Conservation (phyloP, 1,140 invertebrate species). For the Drosophila pachea region DNA sequence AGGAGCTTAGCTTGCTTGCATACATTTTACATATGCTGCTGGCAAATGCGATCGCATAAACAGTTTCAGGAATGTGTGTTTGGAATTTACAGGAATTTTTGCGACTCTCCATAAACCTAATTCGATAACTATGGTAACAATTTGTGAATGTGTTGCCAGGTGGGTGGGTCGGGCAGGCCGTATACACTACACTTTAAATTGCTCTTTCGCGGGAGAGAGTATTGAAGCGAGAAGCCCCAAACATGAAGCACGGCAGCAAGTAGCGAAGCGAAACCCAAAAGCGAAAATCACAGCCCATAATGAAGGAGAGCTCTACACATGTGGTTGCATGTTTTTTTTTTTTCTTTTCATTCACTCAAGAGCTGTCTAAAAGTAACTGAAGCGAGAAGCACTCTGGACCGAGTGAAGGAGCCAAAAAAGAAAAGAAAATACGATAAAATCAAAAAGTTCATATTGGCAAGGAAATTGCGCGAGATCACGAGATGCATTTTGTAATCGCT, state of each 20-base stretch:
- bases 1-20: slow-evolving; percentile 33
- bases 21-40: slow-evolving; percentile 27
- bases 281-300: neutral
- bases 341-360: neutral
- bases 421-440: neutral
- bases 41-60: slow-evolving; percentile 7
- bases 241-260: too few relatives aligned
- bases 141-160: too few relatives aligned
- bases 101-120: neutral
- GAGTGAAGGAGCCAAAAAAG: neutral
- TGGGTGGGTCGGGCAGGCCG: too few relatives aligned
- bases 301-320: neutral
- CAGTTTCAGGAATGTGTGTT: neutral
- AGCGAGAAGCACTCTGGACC: neutral
- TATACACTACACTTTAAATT: neutral
- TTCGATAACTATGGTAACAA: neutral
- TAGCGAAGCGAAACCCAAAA: slow-evolving; percentile 8
- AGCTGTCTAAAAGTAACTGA: slow-evolving; percentile 5
- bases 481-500: too few relatives aligned
- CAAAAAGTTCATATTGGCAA: too few relatives aligned
- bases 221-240: slow-evolving; percentile 3
- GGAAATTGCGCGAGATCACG: neutral
- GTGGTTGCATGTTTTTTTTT: neutral
- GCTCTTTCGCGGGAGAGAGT: neutral
- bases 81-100: neutral